These are phyloP conservation scores for Hippoglossus hippoglossus DNA, from an alignment of 2,797 vertebrate species.

Conservation along the genomic window DNA sequence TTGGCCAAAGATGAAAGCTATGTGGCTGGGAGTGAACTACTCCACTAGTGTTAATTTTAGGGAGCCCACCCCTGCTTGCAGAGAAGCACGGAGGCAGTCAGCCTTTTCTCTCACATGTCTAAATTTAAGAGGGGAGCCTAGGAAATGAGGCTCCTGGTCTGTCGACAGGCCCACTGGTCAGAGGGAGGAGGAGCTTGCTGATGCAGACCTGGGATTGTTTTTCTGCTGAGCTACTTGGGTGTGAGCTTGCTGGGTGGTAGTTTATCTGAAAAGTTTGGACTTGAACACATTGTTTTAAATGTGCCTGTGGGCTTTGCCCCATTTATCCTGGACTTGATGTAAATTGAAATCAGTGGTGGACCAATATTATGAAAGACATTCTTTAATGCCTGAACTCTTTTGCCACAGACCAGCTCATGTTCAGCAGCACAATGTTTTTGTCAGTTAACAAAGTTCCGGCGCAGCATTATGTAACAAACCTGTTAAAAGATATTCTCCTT, in stretches of 20 bases:
- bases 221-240: neutral
- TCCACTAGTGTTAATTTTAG: constrained; percentile 85
- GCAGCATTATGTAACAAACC: constrained; percentile 17
- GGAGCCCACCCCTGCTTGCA: constrained; percentile 73
- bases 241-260: neutral
- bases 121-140: constrained; percentile 72
- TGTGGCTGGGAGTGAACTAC: constrained; percentile 77
- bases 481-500: neutral
- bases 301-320: neutral
- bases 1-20: constrained; percentile 83
- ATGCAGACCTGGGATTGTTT: constrained; percentile 3
- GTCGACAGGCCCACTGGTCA: constrained; percentile 29
- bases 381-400: constrained; percentile 3
- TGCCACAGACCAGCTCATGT: constrained; percentile 1
- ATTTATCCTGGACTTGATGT: neutral
- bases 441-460: constrained; percentile 14
- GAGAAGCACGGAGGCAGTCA: constrained; percentile 63
- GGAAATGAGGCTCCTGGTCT: constrained; percentile 60
- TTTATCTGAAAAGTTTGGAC: neutral
- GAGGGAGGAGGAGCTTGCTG: constrained; percentile 1
- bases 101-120: constrained; percentile 67
- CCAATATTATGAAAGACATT: constrained; percentile 1
- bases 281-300: no score
- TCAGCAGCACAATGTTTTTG: constrained; percentile 12
- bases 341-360: neutral